These are phyloP conservation scores for Neotoxoptera formosana DNA, from an alignment of 1,140 invertebrate species.

Conservation along the genomic window DNA sequence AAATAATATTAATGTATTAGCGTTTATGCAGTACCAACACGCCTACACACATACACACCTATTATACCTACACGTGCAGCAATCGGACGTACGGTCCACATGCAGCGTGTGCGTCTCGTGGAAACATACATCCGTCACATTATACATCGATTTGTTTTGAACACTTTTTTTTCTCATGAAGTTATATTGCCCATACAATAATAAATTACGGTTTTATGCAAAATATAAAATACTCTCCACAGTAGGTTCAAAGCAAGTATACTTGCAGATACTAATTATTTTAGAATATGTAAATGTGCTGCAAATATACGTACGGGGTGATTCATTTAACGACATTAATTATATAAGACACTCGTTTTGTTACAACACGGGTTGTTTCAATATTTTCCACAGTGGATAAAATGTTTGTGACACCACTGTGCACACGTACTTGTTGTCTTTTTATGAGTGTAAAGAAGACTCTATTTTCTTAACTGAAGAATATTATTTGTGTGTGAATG, in stretches of 20 bases:
- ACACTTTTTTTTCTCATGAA: not conserved
- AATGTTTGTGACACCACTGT: no score
- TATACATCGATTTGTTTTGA: not conserved
- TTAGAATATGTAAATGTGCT: no score
- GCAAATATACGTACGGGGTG: no score
- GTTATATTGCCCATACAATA: not conserved
- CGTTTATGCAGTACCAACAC: not conserved
- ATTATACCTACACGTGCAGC: not conserved
- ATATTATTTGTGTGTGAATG: no score
- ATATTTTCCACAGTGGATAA: no score
- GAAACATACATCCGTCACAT: constrained; percentile 7
- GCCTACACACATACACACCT: not conserved
- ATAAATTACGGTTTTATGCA: not conserved
- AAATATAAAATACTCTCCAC: not conserved
- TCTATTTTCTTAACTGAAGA: no score
- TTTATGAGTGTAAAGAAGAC: no score
- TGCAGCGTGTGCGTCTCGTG: not conserved
- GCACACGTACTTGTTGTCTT: no score
- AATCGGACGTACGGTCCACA: not conserved
- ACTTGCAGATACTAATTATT: no score
- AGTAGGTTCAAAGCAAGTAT: not conserved
- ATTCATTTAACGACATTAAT: not conserved
- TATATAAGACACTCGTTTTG: not conserved
- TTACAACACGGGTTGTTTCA: no score
- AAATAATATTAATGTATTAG: not conserved